Percentiles rank a stretch among this genome's conserved stretches.
Evolutionary conservation across 1,140 invertebrate genomes (phyloP).

Genomic region (Caenorhabditis inopinata): DNA sequence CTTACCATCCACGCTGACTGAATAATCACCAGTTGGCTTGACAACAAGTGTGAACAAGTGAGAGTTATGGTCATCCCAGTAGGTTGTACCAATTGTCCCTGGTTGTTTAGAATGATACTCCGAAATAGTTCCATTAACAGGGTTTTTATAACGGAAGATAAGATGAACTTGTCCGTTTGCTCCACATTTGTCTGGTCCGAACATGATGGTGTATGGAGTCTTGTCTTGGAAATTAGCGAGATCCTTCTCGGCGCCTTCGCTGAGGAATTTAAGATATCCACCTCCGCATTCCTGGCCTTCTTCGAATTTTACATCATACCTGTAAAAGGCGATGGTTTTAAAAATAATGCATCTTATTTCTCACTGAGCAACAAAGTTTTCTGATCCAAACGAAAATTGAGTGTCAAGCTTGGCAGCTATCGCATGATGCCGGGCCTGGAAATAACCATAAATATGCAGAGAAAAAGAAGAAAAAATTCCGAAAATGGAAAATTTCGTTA

Average conservation of each 20-base stretch:
- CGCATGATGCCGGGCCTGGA: conserved; percentile 71
- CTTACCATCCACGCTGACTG: conserved; percentile 74
- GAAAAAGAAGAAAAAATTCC: too few species aligned
- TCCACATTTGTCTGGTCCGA: conserved; percentile 98
- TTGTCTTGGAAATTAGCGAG: conserved; percentile 81
- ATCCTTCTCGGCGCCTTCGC: conserved; percentile 59
- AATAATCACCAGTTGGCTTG: conserved; percentile 80
- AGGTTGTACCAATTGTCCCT: conserved; percentile 80
- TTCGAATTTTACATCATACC: conserved; percentile 71
- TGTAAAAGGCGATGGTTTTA: conserved; percentile 51
- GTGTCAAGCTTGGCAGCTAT: conserved; percentile 80
- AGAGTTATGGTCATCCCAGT: conserved; percentile 89
- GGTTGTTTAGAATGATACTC: conserved; percentile 79
- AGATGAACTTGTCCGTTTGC: conserved; percentile 92
- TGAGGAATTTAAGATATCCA: conserved; percentile 89
- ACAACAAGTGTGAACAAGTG: conserved; percentile 90
- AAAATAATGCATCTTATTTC: conserved; percentile 66
- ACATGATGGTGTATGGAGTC: conserved; percentile 83
- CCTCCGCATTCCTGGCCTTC: conserved; percentile 98
- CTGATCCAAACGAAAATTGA: conserved; percentile 82
- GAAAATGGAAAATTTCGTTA: too few species aligned
- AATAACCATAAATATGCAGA: too few species aligned
- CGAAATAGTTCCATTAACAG: conserved; percentile 77
- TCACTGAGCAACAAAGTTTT: conserved; percentile 90
- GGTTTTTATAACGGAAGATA: conserved; percentile 93